Evolutionary conservation across 2,797 vertebrate species (phyloP).

Genomic region (Muraenolepis orangiensis): DNA sequence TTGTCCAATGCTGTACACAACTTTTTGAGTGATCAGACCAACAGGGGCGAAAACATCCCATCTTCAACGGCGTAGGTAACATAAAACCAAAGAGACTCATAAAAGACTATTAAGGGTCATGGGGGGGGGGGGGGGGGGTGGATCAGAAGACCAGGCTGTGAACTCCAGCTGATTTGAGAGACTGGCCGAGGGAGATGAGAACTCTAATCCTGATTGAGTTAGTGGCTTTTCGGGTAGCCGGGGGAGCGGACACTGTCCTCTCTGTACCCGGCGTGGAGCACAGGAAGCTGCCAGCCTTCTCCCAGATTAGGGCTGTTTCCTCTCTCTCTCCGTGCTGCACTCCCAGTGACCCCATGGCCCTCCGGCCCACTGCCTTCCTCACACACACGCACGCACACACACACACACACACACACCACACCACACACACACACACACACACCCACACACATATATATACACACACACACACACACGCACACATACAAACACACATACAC

Average conservation of each 20-base stretch:
- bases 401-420: slow-evolving; percentile 32
- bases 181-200: too few relatives aligned
- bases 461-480: slow-evolving; percentile 7
- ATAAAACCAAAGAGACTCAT: too few relatives aligned
- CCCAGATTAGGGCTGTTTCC: slow-evolving; percentile 78
- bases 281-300: slow-evolving; percentile 80
- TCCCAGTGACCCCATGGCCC: slow-evolving; percentile 75
- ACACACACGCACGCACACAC: slow-evolving; percentile 23
- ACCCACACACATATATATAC: slow-evolving; percentile 5
- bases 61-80: too few relatives aligned
- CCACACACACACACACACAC: not conserved
- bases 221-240: slow-evolving; percentile 32
- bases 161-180: slow-evolving; percentile 41
- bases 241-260: slow-evolving; percentile 66
- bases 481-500: slow-evolving; percentile 23
- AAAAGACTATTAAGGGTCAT: too few relatives aligned
- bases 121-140: too few relatives aligned
- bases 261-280: slow-evolving; percentile 69
- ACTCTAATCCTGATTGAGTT: too few relatives aligned
- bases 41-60: too few relatives aligned
- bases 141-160: slow-evolving; percentile 38
- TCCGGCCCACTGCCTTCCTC: slow-evolving; percentile 63
- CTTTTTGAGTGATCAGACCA: too few relatives aligned
- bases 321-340: slow-evolving; percentile 69
- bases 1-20: too few relatives aligned